A percentile compares a stretch with the other conserved stretches of the same genome.
Evolutionary conservation across 92 coral and sea anemone genomes (phyloP).

Genomic region (Porites lobata): DNA sequence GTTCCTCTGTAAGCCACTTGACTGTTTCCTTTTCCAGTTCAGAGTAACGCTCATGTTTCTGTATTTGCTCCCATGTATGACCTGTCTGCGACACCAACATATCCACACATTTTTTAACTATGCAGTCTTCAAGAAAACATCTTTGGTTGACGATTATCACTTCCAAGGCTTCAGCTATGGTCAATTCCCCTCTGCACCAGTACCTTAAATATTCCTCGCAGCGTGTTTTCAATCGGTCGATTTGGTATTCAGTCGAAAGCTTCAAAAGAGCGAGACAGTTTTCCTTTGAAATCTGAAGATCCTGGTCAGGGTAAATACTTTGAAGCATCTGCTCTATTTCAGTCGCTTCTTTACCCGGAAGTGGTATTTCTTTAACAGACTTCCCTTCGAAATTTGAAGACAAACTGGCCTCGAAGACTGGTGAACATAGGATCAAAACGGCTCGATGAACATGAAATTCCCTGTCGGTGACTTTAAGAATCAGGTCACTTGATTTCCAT

Average conservation of each 20-base stretch:
- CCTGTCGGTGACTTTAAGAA: background rate
- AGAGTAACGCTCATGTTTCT: background rate
- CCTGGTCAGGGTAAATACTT: background rate
- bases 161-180: background rate
- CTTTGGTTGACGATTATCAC: background rate
- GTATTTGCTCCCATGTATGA: background rate
- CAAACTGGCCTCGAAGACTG: background rate
- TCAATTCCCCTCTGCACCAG: background rate
- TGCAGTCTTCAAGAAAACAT: background rate
- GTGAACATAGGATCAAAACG: slow-evolving; percentile 6
- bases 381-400: slow-evolving; percentile 12
- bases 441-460: slow-evolving; percentile 6
- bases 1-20: background rate
- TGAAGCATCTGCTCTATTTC: background rate
- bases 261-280: background rate
- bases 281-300: background rate
- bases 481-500: background rate
- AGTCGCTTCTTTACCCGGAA: background rate
- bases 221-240: background rate
- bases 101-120: background rate
- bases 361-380: background rate
- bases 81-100: background rate
- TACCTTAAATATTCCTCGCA: background rate
- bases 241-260: background rate
- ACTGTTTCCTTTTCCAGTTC: background rate